phyloP scores from a whole-genome alignment of 2,888 invertebrate species.

The Heliconius ethilla region DNA sequence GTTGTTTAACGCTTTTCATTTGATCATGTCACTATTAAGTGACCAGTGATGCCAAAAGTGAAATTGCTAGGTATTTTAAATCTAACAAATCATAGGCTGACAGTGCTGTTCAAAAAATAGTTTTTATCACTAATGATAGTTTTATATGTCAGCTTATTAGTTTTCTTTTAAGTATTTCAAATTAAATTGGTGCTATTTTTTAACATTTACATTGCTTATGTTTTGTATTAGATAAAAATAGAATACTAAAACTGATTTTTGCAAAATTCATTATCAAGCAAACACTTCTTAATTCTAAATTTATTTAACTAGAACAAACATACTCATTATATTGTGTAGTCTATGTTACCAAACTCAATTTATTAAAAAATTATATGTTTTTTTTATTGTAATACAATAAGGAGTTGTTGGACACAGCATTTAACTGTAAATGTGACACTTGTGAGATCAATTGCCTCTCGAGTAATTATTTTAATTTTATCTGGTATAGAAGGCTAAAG shows the following conservation, averaged over 20 bases:
- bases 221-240: constrained; percentile 29
- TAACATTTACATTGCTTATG: constrained; percentile 46
- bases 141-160: constrained; percentile 43
- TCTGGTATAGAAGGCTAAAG: neutral
- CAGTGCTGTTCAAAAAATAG: constrained; percentile 31
- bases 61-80: constrained; percentile 37
- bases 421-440: neutral
- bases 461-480: neutral
- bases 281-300: neutral
- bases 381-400: neutral
- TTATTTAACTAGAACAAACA: no score
- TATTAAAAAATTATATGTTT: no score
- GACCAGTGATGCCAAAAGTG: constrained; percentile 61
- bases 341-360: no score
- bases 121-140: constrained; percentile 32
- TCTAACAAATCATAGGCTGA: constrained; percentile 36
- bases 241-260: constrained; percentile 14
- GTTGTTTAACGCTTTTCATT: constrained; percentile 61
- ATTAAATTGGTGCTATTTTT: constrained; percentile 74
- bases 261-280: neutral
- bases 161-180: constrained; percentile 47
- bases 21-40: constrained; percentile 59
- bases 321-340: no score
- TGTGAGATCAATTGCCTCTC: neutral
- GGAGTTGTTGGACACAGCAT: neutral